Conservation (phyloP, 1,140 invertebrate genomes). For the Phenacoccus solenopsis region DNA sequence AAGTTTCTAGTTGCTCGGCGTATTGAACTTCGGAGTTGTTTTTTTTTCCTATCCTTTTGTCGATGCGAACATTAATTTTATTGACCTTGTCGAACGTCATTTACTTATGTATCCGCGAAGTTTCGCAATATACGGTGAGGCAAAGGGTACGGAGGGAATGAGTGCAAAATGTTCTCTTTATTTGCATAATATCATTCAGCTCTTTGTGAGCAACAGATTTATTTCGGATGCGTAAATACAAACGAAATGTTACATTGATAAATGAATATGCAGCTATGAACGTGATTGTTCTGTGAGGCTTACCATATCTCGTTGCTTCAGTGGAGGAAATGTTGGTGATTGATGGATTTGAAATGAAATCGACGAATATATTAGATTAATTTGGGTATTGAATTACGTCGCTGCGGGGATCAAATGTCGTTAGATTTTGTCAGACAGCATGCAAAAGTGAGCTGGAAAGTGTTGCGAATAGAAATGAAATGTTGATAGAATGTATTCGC, state of each 20-base stretch:
- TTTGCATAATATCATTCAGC: not conserved
- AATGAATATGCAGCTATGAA: not conserved
- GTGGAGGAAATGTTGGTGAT: no score
- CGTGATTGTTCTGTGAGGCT: not conserved
- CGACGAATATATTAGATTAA: no score
- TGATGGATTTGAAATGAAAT: no score
- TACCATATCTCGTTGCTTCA: no score
- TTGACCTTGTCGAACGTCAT: not conserved
- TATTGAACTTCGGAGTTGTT: not conserved
- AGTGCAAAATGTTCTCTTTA: not conserved
- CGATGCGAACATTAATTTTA: not conserved
- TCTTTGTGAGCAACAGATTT: not conserved
- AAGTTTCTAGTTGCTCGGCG: not conserved
- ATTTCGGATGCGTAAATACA: not conserved
- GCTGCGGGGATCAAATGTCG: no score
- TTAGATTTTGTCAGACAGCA: no score
- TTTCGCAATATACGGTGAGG: no score
- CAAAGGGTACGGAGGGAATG: no score
- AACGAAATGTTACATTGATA: slow-evolving; percentile 2
- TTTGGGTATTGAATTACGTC: no score
- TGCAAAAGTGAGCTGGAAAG: no score
- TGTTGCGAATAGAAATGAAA: no score
- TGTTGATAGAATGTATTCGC: no score
- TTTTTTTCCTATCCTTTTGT: not conserved
- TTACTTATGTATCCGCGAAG: not conserved